Percentiles rank a stretch among this genome's conserved stretches.
These are phyloP conservation scores for Paguma larvata DNA, from an alignment of 2,797 vertebrate genomes.

Conservation along the genomic window DNA sequence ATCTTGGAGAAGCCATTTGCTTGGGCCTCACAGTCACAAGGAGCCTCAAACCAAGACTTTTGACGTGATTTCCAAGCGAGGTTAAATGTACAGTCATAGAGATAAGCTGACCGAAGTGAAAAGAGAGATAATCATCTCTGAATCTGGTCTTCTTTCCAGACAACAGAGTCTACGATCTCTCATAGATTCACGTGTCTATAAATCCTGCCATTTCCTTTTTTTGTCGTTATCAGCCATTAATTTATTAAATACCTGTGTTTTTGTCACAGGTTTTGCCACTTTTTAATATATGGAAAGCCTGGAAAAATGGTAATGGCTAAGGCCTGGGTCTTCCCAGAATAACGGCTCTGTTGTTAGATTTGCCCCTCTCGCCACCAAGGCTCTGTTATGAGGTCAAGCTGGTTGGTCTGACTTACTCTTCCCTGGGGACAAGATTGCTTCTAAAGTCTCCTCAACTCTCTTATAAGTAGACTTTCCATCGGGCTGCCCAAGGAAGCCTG, in stretches of 20 bases:
- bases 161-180: background rate
- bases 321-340: background rate
- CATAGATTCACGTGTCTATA: background rate
- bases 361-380: background rate
- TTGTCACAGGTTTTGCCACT: background rate
- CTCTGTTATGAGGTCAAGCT: background rate
- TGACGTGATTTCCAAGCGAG: conserved; percentile 31
- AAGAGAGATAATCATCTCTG: background rate
- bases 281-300: conserved; percentile 3
- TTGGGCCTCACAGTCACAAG: background rate
- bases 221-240: background rate
- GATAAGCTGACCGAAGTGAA: background rate
- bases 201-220: background rate
- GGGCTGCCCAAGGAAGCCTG: background rate
- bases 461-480: background rate
- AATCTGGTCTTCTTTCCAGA: background rate
- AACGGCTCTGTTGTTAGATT: background rate
- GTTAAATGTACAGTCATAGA: background rate
- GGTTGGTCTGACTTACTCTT: background rate
- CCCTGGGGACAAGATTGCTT: background rate
- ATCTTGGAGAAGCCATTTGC: background rate
- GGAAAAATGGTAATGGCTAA: background rate
- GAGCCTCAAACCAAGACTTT: background rate
- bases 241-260: background rate
- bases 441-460: background rate